Evolutionary conservation across 2,113 vertebrate genomes (phyloP).

Genomic region (Smithornis capensis): DNA sequence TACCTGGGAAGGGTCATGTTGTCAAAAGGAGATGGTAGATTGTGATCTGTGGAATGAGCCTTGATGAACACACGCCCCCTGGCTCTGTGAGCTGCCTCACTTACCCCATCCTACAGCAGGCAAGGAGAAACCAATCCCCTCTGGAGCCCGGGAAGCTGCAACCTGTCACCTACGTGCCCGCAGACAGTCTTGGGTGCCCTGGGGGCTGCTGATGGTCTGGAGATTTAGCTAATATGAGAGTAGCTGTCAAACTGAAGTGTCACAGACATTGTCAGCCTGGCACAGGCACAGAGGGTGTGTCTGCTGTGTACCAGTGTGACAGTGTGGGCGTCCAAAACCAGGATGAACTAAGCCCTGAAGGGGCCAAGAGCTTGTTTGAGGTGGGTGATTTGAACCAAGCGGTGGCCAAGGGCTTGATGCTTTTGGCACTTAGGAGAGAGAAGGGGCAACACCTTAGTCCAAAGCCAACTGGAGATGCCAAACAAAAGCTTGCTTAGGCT

Average conservation of each 20-base stretch:
- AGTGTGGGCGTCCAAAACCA: neutral
- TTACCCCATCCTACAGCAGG: neutral
- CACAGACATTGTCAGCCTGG: neutral
- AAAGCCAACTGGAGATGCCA: constrained; percentile 22
- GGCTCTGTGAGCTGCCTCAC: neutral
- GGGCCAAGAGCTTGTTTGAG: neutral
- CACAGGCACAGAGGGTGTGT: fast-evolving
- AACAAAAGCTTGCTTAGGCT: constrained; percentile 36
- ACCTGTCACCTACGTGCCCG: neutral
- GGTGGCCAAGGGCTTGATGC: neutral
- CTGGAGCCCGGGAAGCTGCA: neutral
- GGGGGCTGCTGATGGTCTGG: neutral
- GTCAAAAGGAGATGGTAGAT: neutral
- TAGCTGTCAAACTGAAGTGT: neutral
- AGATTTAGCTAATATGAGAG: neutral
- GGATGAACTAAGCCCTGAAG: neutral
- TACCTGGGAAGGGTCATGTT: neutral
- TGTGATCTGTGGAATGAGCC: neutral
- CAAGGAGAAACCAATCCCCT: neutral
- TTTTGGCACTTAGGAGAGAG: neutral
- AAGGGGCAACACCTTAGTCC: neutral
- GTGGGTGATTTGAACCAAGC: neutral
- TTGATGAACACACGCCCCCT: neutral
- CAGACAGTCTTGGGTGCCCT: neutral
- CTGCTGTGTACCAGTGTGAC: neutral